Evolutionary conservation across 1,140 invertebrate genomes (phyloP).

Genomic region (Drosophila biarmipes): DNA sequence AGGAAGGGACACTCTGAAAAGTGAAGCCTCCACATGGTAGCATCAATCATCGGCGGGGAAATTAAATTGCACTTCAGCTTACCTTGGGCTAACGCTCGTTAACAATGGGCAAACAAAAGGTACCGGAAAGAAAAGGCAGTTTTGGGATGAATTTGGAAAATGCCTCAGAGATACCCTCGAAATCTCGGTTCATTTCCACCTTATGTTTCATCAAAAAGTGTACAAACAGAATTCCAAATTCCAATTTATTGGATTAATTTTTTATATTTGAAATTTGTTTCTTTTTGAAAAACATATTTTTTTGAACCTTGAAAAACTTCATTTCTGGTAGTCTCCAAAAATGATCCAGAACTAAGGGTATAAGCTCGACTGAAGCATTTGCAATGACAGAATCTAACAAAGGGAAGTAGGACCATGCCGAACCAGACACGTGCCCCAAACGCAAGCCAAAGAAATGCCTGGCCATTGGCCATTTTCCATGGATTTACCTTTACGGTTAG

Average conservation of each 20-base stretch:
- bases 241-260: too few relatives aligned
- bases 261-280: too few relatives aligned
- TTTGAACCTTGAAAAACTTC: too few relatives aligned
- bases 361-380: conserved; percentile 13
- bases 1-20: conserved; percentile 16
- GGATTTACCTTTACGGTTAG: conserved; percentile 19
- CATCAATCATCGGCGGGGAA: conserved; percentile 44
- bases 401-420: conserved; percentile 4
- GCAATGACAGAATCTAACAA: conserved; percentile 24
- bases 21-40: conserved; percentile 38
- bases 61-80: conserved; percentile 51
- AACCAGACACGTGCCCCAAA: conserved; percentile 7
- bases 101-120: conserved; percentile 6
- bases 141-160: not conserved
- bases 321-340: too few relatives aligned
- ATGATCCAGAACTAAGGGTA: not conserved
- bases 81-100: conserved; percentile 20
- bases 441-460: conserved; percentile 50
- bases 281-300: too few relatives aligned
- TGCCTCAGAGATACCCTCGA: not conserved
- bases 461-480: conserved; percentile 37
- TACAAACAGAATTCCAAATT: too few relatives aligned
- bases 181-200: too few relatives aligned
- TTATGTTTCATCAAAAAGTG: too few relatives aligned
- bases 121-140: not conserved